Base-by-base conservation (phyloP, 2,888 invertebrate species). In the Caenorhabditis virilis region DNA sequence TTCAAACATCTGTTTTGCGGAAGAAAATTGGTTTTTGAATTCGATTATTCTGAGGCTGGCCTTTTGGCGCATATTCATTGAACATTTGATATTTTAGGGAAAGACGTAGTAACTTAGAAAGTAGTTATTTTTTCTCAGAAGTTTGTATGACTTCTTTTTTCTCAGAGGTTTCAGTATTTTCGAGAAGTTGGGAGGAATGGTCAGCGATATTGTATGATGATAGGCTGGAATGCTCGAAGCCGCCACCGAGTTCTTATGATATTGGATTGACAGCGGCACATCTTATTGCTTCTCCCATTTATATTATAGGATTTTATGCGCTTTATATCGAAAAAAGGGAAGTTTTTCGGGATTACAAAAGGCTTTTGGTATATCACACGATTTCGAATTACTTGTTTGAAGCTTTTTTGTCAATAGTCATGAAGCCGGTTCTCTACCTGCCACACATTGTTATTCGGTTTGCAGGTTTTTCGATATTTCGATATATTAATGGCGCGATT, bases 261-360 rank as follows among this genome's bases (percentile, higher is more conserved):
- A 13, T 61, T 16, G 33, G 46, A 30, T 36, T 51, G 22, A 56
- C 55, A 7, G 25, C 51, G 9, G 55, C 61, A 20, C 61, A 61
- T 46, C n/a, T 56, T 27, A 46, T 61, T 4, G 51, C 61, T 16
- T 48, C 42, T 30, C 61, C 61, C 6, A 61, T 61, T 42, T 61
- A 55, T 52, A 36, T 30, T 3, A 39, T 47, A 2, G 55, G 55
- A 0, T 61, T 56, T 26, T 61, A 42, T n/a, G 51, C 61, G 11
- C 33, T 61, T 3, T 56, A 51, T 33, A 30, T 43, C 1, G 61
- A 61, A 25, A 55, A 36, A 3, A 56, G 55, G 16, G 11, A 39
- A 2, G 52, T 43, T 48, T 61, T 61, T 26, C 46, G 48, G 36
- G 25, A 36, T 15, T 56, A 61, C 23, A 61, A 56, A 47, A 35